Evolutionary conservation across 2,888 invertebrate genomes (phyloP), one percentile per base, ranked within the genome.

Genomic region (Erebia ligea): DNA sequence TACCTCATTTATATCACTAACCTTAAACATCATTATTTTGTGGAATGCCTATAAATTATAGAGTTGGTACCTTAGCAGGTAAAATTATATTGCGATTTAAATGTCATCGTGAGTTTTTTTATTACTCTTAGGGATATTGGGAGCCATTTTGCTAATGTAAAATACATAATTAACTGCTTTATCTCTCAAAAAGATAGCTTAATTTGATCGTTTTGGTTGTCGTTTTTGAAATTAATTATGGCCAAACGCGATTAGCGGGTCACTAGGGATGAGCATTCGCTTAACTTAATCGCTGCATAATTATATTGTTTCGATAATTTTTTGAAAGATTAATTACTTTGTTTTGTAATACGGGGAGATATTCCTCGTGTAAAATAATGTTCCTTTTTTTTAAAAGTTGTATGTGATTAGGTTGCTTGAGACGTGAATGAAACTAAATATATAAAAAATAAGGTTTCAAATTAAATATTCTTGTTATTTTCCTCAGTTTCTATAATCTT

Each of bases 121-220:
- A 68, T 63, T 52, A 83, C 85, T 80, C 83, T 80, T 82, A 85
- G 82, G 82, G 81, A 80, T 80, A 86, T 86, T 84, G 84, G 86
- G 84, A 87, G 81, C 81, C 84, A 85, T 88, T 89, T 84, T 84
- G 88, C 86, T 88, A 90, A 90, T 90, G 87, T 86, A 86, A 84
- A 81, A 85, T 84, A 84, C 88, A 89, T 90, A 87, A 88, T 90
- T 87, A 83, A 80, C 83, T 80, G 85, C 80, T 86, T 90, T 90
- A 90, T 86, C 85, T 81, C 77, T 84, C 84, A 79, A 78, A 83
- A 81, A 84, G 90, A 91, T 91, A 87, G 88, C 89, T 90, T 89
- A 87, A 88, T 90, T 88, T 84, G 81, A 79, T 76, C 76, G 82
- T 85, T 86, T 87, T 82, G 86, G 86, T 62, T 83, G 75, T 79